Conservation (phyloP, 1,140 invertebrate genomes). For the Listronotus oregonensis region DNA sequence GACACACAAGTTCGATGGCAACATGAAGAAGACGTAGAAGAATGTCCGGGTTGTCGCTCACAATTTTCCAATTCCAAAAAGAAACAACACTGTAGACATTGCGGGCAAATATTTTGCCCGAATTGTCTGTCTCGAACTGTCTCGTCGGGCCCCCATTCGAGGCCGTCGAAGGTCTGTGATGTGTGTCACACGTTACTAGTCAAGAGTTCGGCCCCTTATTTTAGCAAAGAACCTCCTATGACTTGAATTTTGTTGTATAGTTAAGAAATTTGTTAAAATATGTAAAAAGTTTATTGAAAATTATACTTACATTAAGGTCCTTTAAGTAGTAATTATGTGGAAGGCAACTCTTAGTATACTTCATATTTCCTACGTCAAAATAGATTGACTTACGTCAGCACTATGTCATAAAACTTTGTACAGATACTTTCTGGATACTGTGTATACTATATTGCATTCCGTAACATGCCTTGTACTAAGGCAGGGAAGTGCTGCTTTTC, state of each 20-base stretch:
- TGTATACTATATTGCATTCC: too few species aligned
- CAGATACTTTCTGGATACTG: too few species aligned
- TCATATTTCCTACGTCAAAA: too few species aligned
- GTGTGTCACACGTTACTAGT: slow-evolving; percentile 97
- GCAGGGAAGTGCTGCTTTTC: too few species aligned
- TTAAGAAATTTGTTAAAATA: slow-evolving; percentile 12
- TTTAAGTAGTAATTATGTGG: not conserved
- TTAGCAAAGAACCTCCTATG: slow-evolving; percentile 79
- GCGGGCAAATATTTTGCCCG: slow-evolving; percentile 92
- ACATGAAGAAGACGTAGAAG: slow-evolving; percentile 92
- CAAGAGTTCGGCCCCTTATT: slow-evolving; percentile 91
- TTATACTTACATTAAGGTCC: slow-evolving; percentile 4
- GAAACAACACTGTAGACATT: slow-evolving; percentile 91
- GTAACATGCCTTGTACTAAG: too few species aligned
- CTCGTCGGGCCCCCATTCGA: slow-evolving; percentile 82
- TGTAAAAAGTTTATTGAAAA: slow-evolving; percentile 11
- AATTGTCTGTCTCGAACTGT: slow-evolving; percentile 84
- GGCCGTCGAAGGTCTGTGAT: slow-evolving; percentile 89
- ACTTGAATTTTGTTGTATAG: slow-evolving; percentile 24
- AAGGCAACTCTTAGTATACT: not conserved
- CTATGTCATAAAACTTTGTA: too few species aligned
- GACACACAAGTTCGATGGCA: slow-evolving; percentile 96
- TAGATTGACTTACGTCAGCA: too few species aligned
- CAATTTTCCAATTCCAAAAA: slow-evolving; percentile 60
- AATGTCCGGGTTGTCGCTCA: slow-evolving; percentile 83